A percentile compares a stretch with the other conserved stretches of the same genome.
Evolutionary conservation across 2,888 invertebrate species (phyloP).

Genomic region (Hirudinaria manillensis): DNA sequence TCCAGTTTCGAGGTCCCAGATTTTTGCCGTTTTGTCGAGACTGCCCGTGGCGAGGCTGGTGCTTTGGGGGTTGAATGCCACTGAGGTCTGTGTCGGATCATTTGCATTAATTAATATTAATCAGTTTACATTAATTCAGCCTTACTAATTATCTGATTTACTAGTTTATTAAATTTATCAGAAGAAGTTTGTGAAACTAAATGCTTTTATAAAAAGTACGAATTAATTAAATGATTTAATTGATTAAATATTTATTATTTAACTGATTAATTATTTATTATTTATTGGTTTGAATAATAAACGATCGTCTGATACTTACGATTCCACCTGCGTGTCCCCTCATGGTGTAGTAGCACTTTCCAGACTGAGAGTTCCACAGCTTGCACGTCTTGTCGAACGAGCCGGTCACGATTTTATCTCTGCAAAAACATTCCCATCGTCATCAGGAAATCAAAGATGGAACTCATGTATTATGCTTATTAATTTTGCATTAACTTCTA

Average conservation of each 20-base stretch:
- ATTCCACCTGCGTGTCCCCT: constrained; percentile 54
- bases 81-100: constrained; percentile 46
- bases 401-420: constrained; percentile 55
- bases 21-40: constrained; percentile 69
- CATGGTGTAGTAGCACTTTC: constrained; percentile 54
- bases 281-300: neutral
- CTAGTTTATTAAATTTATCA: too few species aligned
- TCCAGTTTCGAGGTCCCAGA: constrained; percentile 68
- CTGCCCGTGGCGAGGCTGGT: constrained; percentile 68
- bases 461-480: neutral
- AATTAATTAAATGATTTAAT: too few species aligned
- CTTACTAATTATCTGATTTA: too few species aligned
- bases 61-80: constrained; percentile 63
- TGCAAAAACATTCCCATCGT: constrained; percentile 40
- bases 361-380: constrained; percentile 53
- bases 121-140: too few species aligned
- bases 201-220: too few species aligned
- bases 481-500: neutral
- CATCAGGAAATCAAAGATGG: neutral
- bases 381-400: constrained; percentile 55
- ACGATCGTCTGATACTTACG: constrained; percentile 44
- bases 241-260: too few species aligned
- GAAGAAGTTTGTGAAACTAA: too few species aligned
- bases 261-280: neutral
- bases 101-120: too few species aligned